Evolutionary conservation across 1,140 invertebrate species (phyloP).

Genomic region (Aricia agestis): DNA sequence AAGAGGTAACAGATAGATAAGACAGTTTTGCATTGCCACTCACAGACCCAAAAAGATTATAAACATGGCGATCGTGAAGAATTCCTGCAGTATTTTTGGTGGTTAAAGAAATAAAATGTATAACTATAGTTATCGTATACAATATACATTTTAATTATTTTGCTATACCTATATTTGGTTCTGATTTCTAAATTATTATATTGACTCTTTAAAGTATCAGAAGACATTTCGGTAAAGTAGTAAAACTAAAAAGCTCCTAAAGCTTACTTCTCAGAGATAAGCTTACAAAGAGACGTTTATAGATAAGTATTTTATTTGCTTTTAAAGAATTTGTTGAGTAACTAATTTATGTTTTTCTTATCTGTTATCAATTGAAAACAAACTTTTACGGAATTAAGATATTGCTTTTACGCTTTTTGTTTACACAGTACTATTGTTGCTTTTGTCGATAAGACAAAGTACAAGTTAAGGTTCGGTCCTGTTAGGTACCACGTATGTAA

Average conservation of each 20-base stretch:
- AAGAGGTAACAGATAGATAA: too few species aligned
- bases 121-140: too few species aligned
- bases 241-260: constrained; percentile 1
- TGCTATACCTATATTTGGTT: background rate
- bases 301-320: constrained; percentile 1
- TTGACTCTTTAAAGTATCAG: background rate
- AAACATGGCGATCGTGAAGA: too few species aligned
- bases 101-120: too few species aligned
- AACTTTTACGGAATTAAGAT: background rate
- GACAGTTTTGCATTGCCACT: too few species aligned
- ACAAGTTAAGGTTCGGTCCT: background rate
- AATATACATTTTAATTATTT: background rate
- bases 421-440: background rate
- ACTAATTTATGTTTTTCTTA: background rate
- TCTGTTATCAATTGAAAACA: background rate
- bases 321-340: constrained; percentile 1
- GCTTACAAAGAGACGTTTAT: constrained; percentile 1
- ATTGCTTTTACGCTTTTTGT: background rate
- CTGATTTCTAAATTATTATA: background rate
- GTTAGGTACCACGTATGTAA: too few species aligned
- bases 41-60: too few species aligned
- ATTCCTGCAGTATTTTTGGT: too few species aligned
- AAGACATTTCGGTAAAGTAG: background rate
- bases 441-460: background rate
- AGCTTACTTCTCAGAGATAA: background rate